A percentile compares a stretch with the other conserved stretches of the same genome.
Conservation (phyloP, 2,797 vertebrate genomes). For the Halcyon chelicuti region DNA sequence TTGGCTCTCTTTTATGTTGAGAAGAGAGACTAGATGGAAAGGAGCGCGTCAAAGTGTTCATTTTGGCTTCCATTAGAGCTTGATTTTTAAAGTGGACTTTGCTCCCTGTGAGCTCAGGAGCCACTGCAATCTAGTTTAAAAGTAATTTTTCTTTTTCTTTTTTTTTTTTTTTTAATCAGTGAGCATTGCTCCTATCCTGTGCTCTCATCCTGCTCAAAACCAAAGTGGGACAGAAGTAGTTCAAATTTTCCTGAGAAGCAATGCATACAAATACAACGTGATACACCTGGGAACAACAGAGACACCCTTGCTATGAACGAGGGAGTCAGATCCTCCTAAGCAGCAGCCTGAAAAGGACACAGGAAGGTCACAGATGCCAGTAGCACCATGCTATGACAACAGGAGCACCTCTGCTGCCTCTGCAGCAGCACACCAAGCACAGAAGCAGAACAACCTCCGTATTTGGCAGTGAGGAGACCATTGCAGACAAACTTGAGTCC, state of each 20-base stretch:
- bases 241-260: conserved; percentile 11
- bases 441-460: fast-evolving
- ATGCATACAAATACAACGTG: background rate
- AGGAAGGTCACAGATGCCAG: background rate
- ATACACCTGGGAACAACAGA: background rate
- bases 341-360: background rate
- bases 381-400: background rate
- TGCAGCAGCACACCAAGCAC: background rate
- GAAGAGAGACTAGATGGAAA: background rate
- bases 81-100: background rate
- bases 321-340: background rate
- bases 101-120: background rate
- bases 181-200: background rate
- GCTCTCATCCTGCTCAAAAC: background rate
- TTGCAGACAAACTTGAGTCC: background rate
- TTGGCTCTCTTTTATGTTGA: background rate
- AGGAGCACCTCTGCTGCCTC: background rate
- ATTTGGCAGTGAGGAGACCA: background rate
- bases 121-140: background rate
- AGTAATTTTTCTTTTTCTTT: background rate
- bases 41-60: background rate
- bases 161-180: background rate
- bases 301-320: background rate
- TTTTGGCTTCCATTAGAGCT: background rate
- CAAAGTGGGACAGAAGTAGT: background rate